Base-by-base conservation (phyloP, 23 tunicate species). In the Pegea sp. region DNA sequence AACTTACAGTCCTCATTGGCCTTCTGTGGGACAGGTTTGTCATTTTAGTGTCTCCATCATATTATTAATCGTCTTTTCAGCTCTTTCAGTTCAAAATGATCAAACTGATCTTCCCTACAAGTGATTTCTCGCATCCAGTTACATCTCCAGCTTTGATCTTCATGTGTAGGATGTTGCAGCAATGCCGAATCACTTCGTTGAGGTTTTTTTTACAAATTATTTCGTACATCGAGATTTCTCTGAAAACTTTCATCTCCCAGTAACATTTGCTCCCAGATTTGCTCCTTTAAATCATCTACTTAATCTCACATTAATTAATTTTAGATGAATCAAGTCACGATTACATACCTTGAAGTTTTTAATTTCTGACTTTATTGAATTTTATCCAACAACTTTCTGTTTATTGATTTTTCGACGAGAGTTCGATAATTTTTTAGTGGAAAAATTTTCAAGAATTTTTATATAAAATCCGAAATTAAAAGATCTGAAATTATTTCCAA, bases 41-140 rank as follows among this genome's bases (percentile, higher is more conserved):
- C 7, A 18, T 19, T 50, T 50, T 50, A 19, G 22, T 50, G 21
- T 11, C 22, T 50, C 16, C 61, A 22, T 53, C 49, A 52, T 26
- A 30, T 64, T 19, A 30, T 27, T 33, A 58, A 20, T 22, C 4
- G 30, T 60, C 42, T 25, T 66, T 60, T 1, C 55, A 80, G 93
- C 49, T 84, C 38, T 64, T 73, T 24, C 84, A 74, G 50, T 73
- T 84, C 76, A 84, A 74, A 60, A 33, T 73, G 52, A 64, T 84
- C 42, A 84, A 84, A 62, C 24, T 63, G 22, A 58, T 84, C 30
- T 84, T 57, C 34, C 69, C 95, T 27, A 84, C 95, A 25, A 73
- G 84, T 33, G 95, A 84, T 48, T 84, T 62, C 52, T 24, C 56
- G 21, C 95, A 84, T 48, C 64, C 68, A 21, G 78, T 74, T 33